These are phyloP conservation scores for Agrochola lychnidis DNA, from an alignment of 2,888 invertebrate genomes.

Conservation along the genomic window DNA sequence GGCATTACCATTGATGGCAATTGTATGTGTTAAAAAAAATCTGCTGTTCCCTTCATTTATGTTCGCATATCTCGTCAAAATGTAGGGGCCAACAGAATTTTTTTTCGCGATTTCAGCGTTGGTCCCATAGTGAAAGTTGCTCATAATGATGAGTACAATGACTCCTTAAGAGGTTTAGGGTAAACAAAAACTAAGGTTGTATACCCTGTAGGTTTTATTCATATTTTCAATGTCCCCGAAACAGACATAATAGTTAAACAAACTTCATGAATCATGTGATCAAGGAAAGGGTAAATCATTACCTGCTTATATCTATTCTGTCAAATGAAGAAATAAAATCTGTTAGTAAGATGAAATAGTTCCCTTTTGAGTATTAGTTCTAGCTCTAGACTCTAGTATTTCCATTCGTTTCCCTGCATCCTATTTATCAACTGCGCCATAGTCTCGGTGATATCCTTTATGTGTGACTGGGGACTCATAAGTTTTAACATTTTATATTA, in stretches of 20 bases:
- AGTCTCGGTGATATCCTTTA: conserved; percentile 44
- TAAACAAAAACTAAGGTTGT: too few species aligned
- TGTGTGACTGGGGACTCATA: conserved; percentile 45
- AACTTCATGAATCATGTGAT: not conserved
- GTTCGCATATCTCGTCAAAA: too few species aligned
- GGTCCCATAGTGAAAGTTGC: too few species aligned
- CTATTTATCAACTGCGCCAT: conserved; percentile 44
- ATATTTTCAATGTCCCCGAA: not conserved
- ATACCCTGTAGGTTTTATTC: not conserved
- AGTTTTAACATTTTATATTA: conserved; percentile 45
- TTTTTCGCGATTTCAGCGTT: too few species aligned
- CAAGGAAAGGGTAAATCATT: not conserved
- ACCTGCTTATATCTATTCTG: not conserved
- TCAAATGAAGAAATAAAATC: not conserved
- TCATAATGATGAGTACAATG: too few species aligned
- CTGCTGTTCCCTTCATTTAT: too few species aligned
- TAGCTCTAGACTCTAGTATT: conserved; percentile 28
- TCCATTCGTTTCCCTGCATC: conserved; percentile 27
- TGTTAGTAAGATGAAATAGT: conserved; percentile 6
- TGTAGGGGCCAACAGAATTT: too few species aligned
- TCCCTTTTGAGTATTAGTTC: conserved; percentile 21
- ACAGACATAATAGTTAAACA: not conserved
- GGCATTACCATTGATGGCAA: not conserved
- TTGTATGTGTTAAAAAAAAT: not conserved
- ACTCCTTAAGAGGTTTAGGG: too few species aligned